Evolutionary conservation across 1,140 invertebrate genomes (phyloP).

Genomic region (Saccostrea cuccullata): DNA sequence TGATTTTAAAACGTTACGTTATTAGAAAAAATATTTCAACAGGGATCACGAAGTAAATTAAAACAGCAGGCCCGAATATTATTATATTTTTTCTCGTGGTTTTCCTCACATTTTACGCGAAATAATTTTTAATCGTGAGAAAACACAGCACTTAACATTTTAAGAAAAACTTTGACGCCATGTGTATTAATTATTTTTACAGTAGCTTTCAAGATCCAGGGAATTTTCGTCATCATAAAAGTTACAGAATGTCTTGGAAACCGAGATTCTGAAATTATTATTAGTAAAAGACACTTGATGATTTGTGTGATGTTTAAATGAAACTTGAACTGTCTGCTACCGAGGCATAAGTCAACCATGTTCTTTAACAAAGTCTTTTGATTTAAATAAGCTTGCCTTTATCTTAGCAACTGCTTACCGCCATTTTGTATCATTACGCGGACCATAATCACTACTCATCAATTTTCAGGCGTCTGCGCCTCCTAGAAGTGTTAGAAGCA

Average conservation of each 20-base stretch:
- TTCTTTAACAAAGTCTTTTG: constrained; percentile 28
- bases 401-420: constrained; percentile 36
- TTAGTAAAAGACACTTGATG: constrained; percentile 37
- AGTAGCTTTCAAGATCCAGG: constrained; percentile 21
- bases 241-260: constrained; percentile 30
- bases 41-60: constrained; percentile 23
- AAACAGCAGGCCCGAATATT: constrained; percentile 1
- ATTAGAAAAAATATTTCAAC: background rate
- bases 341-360: constrained; percentile 20
- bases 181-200: constrained; percentile 32
- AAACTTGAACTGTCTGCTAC: constrained; percentile 37
- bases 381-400: constrained; percentile 33
- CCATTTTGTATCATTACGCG: constrained; percentile 15
- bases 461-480: constrained; percentile 29
- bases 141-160: constrained; percentile 28
- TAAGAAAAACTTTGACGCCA: constrained; percentile 30
- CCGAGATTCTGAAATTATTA: constrained; percentile 31
- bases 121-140: constrained; percentile 38
- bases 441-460: constrained; percentile 24
- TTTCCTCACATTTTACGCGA: constrained; percentile 23
- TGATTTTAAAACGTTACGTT: background rate
- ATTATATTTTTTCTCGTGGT: constrained; percentile 28
- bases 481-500: constrained; percentile 33
- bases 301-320: constrained; percentile 38
- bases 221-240: constrained; percentile 31